Conservation (phyloP, 2,113 vertebrate species). For the Platycercus adscitus region DNA sequence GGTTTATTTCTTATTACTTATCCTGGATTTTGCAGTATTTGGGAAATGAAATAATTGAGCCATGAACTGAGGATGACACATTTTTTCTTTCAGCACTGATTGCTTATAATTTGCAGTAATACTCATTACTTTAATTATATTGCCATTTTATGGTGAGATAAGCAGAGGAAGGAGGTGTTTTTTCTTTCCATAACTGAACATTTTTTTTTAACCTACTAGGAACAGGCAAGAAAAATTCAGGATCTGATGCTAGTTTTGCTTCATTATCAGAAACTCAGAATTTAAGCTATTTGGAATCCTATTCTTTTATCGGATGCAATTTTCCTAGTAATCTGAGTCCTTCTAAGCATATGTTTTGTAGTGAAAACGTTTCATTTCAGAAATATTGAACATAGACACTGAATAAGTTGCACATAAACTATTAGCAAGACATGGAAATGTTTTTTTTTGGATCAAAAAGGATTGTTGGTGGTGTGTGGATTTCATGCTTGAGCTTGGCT, state of each 20-base stretch:
- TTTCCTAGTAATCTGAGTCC: background rate
- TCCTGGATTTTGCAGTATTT: background rate
- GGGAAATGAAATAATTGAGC: conserved; percentile 34
- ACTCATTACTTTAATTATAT: conserved; percentile 12
- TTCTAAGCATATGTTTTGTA: background rate
- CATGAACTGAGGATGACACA: background rate
- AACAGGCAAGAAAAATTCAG: background rate
- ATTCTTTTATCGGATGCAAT: background rate
- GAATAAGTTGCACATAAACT: background rate
- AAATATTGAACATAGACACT: background rate
- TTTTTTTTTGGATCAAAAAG: background rate
- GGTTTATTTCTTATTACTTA: background rate
- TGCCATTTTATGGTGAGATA: conserved; percentile 21
- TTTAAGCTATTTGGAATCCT: background rate
- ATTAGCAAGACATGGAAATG: background rate
- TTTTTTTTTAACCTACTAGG: background rate
- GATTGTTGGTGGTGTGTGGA: background rate
- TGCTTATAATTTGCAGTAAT: conserved; percentile 22
- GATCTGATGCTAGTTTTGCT: background rate
- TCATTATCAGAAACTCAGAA: background rate
- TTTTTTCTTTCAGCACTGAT: conserved; percentile 25
- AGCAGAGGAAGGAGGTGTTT: background rate
- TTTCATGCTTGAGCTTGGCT: background rate
- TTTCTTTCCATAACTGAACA: background rate
- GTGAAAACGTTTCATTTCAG: background rate